Conservation (phyloP, 2,888 invertebrate genomes). For the Beris morrisii region DNA sequence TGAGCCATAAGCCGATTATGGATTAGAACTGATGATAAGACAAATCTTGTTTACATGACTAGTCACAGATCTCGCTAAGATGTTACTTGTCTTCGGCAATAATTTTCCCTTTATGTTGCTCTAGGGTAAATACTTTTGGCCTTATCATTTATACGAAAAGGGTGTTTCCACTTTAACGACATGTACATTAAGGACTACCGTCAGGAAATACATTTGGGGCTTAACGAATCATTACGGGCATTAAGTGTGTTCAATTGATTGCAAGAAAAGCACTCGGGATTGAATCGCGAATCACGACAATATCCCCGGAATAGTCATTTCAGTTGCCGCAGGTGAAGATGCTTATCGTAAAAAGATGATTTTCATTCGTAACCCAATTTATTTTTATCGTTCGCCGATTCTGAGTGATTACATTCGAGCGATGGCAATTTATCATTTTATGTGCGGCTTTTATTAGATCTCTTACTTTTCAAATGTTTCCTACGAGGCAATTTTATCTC, state of each 20-base stretch:
- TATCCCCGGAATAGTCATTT: no score
- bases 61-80: neutral
- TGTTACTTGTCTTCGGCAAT: no score
- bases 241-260: slow-evolving; percentile 29
- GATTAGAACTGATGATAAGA: slow-evolving; percentile 22
- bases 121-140: no score
- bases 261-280: slow-evolving; percentile 14
- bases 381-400: slow-evolving; percentile 27
- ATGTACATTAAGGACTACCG: neutral
- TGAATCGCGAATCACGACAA: neutral
- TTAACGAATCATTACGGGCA: slow-evolving; percentile 21
- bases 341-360: slow-evolving; percentile 21
- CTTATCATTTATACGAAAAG: no score
- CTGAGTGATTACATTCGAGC: slow-evolving; percentile 29
- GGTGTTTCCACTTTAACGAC: no score
- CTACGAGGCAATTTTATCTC: slow-evolving; percentile 22
- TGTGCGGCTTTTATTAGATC: slow-evolving; percentile 27
- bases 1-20: slow-evolving; percentile 29
- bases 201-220: slow-evolving; percentile 17
- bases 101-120: no score
- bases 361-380: slow-evolving; percentile 26
- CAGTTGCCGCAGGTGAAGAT: slow-evolving; percentile 17
- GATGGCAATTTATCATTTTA: slow-evolving; percentile 27
- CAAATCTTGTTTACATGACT: slow-evolving; percentile 29
- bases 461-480: slow-evolving; percentile 14